Conservation (phyloP, 2,797 vertebrate genomes). For the Mormyrops boulengeri region DNA sequence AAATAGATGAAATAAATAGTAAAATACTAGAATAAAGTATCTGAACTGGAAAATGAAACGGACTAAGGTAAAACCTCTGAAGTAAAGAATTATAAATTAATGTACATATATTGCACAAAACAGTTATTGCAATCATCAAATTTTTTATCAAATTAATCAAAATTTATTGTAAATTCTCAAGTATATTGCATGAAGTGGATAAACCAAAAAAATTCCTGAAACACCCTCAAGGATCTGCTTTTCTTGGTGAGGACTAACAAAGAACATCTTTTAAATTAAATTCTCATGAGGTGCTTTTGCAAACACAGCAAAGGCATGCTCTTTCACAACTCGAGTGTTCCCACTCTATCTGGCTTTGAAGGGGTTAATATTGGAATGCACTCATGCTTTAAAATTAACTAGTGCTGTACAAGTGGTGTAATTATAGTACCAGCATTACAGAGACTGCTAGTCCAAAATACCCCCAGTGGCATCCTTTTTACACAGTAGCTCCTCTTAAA, state of each 20-base stretch:
- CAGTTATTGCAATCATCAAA: background rate
- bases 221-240: background rate
- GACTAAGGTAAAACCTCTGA: too few relatives aligned
- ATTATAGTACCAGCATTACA: conserved; percentile 3
- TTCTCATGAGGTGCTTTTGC: background rate
- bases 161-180: background rate
- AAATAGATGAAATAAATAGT: too few relatives aligned
- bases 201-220: background rate
- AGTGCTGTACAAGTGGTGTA: background rate
- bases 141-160: background rate
- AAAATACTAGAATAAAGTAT: too few relatives aligned
- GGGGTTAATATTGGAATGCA: background rate
- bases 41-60: too few relatives aligned
- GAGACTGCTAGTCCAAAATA: background rate
- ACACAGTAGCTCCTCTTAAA: background rate
- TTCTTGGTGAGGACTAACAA: background rate
- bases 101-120: background rate
- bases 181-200: background rate
- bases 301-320: background rate
- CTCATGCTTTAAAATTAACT: background rate
- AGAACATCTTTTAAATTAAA: background rate
- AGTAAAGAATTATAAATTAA: too few relatives aligned
- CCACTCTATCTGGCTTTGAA: background rate
- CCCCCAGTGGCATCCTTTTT: background rate
- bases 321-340: background rate